Percentiles rank a stretch among this genome's conserved stretches.
Evolutionary conservation across 2,888 invertebrate species (phyloP).

Genomic region (Marronus borbonicus): DNA sequence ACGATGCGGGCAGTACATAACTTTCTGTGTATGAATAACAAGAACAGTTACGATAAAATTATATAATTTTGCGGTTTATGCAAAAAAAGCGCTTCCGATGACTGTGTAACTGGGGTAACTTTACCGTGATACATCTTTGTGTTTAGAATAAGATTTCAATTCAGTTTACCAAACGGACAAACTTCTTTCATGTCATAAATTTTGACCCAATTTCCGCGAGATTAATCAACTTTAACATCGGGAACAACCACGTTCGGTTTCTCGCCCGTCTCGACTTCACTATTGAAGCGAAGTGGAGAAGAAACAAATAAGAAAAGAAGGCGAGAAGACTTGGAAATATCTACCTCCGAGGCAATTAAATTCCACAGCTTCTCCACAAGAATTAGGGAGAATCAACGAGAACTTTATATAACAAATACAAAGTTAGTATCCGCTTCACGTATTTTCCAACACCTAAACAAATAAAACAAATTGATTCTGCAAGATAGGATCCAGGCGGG

Average conservation of each 20-base stretch:
- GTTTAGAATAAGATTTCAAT: conserved; percentile 7
- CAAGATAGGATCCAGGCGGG: conserved; percentile 17
- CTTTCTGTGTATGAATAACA: background rate
- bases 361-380: conserved; percentile 32
- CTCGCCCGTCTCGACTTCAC: background rate
- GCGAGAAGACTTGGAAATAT: conserved; percentile 24
- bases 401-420: conserved; percentile 39
- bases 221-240: conserved; percentile 35
- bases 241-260: conserved; percentile 4
- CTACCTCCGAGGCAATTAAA: conserved; percentile 36
- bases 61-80: background rate
- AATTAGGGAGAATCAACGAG: conserved; percentile 39
- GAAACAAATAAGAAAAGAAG: conserved; percentile 1
- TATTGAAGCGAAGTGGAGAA: conserved; percentile 1
- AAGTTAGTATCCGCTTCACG: conserved; percentile 46
- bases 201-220: conserved; percentile 3
- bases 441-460: conserved; percentile 37
- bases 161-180: background rate
- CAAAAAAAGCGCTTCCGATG: background rate
- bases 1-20: background rate
- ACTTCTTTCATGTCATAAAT: conserved; percentile 26
- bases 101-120: background rate
- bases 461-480: conserved; percentile 45
- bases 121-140: background rate
- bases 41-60: background rate